phyloP scores from a whole-genome alignment of 2,113 vertebrate species.

The Platysternon megacephalum region DNA sequence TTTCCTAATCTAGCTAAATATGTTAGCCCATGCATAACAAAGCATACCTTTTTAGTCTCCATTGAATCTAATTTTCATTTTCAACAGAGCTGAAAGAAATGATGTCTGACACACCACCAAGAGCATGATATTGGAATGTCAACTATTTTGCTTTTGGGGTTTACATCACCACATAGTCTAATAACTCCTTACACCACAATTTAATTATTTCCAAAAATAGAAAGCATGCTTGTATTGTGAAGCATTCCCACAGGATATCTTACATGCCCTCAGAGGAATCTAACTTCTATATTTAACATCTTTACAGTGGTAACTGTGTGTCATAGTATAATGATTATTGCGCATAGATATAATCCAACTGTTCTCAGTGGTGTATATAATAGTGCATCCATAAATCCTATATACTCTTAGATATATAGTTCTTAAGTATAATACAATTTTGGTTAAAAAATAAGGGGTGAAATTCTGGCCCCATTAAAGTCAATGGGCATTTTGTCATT shows the following conservation, averaged over 20 bases:
- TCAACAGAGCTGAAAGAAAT: conserved; percentile 48
- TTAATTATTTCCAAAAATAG: conserved; percentile 71
- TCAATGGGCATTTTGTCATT: neutral
- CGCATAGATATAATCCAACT: conserved; percentile 52
- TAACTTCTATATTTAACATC: conserved; percentile 52
- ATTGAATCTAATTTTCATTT: conserved; percentile 57
- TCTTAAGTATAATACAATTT: neutral
- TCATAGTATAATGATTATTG: conserved; percentile 24
- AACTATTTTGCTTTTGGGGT: conserved; percentile 56
- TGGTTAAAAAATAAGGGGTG: neutral
- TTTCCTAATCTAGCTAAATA: conserved; percentile 53
- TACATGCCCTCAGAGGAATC: conserved; percentile 46
- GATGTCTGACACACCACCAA: conserved; percentile 28
- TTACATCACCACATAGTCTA: conserved; percentile 41
- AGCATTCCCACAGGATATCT: conserved; percentile 58
- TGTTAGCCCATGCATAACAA: conserved; percentile 33
- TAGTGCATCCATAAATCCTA: neutral
- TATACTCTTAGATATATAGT: neutral
- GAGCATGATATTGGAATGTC: conserved; percentile 29
- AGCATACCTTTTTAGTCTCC: conserved; percentile 6
- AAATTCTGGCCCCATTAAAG: neutral
- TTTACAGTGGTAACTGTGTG: conserved; percentile 34
- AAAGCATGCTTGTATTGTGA: neutral
- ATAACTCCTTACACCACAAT: conserved; percentile 31
- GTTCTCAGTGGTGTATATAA: neutral